Evolutionary conservation across 2,797 vertebrate genomes (phyloP).

Genomic region (Threskiornis aethiopicus): DNA sequence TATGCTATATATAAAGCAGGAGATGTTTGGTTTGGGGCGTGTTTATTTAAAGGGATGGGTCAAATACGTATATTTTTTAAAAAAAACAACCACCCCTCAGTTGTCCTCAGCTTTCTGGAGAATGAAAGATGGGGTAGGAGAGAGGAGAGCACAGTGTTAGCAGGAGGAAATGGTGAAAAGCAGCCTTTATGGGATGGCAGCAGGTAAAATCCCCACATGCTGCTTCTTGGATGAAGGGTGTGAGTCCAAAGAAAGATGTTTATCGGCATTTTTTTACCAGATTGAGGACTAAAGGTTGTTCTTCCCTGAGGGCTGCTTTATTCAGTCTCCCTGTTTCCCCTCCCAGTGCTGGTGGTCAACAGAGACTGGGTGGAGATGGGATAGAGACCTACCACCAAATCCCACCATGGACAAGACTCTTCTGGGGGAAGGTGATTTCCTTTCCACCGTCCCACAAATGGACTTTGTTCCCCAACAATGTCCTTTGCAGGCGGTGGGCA

Average conservation of each 20-base stretch:
- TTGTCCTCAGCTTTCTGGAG: background rate
- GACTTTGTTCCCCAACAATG: background rate
- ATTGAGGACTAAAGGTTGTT: background rate
- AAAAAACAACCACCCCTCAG: background rate
- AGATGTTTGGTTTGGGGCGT: slow-evolving; percentile 13
- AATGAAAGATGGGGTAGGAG: background rate
- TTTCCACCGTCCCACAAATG: background rate
- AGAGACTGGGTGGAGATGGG: background rate
- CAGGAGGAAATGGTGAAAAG: background rate
- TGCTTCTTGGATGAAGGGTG: background rate
- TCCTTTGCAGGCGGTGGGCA: background rate
- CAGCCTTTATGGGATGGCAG: background rate
- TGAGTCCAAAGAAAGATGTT: background rate
- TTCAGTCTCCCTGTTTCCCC: background rate
- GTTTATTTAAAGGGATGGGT: slow-evolving; percentile 45
- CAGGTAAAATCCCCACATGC: background rate
- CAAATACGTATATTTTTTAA: background rate
- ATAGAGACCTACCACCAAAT: background rate
- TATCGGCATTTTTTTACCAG: background rate
- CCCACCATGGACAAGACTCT: background rate
- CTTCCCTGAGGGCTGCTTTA: background rate
- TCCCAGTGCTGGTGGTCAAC: background rate
- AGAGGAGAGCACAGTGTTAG: accelerated
- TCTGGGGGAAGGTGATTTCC: background rate
- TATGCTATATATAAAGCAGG: background rate